phyloP scores from a whole-genome alignment of 2,797 vertebrate genomes.

The Hipposideros larvatus region DNA sequence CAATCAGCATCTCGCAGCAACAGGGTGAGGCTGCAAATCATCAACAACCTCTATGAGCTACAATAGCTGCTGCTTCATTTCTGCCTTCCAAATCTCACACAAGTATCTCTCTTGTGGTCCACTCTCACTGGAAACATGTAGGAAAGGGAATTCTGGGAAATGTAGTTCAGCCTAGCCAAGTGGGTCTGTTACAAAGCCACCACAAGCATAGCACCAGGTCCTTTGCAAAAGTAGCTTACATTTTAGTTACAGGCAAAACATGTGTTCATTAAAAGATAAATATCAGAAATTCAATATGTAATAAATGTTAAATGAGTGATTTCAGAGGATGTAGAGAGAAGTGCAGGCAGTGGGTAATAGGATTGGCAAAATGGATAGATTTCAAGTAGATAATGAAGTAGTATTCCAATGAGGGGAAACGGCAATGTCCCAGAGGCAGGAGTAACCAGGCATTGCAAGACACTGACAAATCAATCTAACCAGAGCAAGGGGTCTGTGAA shows the following conservation, averaged over 20 bases:
- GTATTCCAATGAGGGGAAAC: background rate
- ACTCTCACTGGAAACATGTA: background rate
- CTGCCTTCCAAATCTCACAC: background rate
- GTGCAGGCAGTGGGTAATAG: background rate
- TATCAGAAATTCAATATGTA: slow-evolving; percentile 48
- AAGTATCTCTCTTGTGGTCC: background rate
- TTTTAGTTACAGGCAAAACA: slow-evolving; percentile 38
- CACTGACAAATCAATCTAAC: background rate
- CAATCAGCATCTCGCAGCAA: background rate
- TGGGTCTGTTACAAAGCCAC: background rate
- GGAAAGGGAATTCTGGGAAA: background rate
- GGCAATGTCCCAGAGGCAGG: background rate
- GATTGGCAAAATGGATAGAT: background rate
- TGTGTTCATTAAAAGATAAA: slow-evolving; percentile 29
- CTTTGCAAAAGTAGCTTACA: slow-evolving; percentile 32
- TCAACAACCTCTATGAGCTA: background rate
- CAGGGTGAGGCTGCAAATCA: background rate
- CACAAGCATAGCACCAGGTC: background rate
- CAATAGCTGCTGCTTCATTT: background rate
- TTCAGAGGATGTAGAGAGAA: background rate
- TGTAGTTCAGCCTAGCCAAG: background rate
- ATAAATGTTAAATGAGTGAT: slow-evolving; percentile 54
- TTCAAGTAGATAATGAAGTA: slow-evolving; percentile 11
- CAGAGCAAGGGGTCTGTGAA: background rate
- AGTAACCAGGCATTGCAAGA: background rate